Base-by-base conservation (phyloP, 2,888 invertebrate genomes). In the Aelia acuminata region DNA sequence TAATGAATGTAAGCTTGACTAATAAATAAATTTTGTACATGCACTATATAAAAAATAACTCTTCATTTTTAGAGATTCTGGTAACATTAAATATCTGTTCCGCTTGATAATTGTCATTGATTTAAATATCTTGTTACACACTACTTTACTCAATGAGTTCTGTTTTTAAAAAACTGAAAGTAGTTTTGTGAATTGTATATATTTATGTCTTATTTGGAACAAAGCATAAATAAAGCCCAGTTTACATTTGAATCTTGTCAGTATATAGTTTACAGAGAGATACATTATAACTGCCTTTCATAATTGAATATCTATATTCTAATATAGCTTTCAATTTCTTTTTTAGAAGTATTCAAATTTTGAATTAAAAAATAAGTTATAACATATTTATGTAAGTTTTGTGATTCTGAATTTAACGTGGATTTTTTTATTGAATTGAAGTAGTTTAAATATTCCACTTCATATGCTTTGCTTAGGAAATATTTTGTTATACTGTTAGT, bases 191-290 rank as follows among this genome's bases (percentile, higher is more conserved):
- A 43, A 43, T 43, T 10, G 10, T 43, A 43, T 20, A 75, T 75
- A 11, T 20, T 8, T 75, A 18, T 75, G 39, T 35, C 3, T 75
- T 80, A 80, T 43, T 39, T 39, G 20, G 22, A 43, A n/a, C 11
- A 0, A 80, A 80, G 22, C n/a, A 80, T 43, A 43, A 80, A 80
- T n/a, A 39, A 80, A 80, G 80, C 80, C 80, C 80, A 80, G 80
- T 80, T 80, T 80, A 80, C 80, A 80, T 80, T 43, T 43, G 11
- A 22, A 80, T 80, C 80, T 80, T 80, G 20, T 80, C 43, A 43
- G 43, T 80, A 80, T 80, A 43, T 18, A 5, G 22, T 80, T 31
- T 5, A 63, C 63, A 31, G 26, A 31, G 26, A 63, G 63, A 63
- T 63, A 63, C 63, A 63, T 31, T 31, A 63, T 31, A 35, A 63